Base-by-base conservation (phyloP, 2,797 vertebrate species). In the Synaphobranchus kaupii region DNA sequence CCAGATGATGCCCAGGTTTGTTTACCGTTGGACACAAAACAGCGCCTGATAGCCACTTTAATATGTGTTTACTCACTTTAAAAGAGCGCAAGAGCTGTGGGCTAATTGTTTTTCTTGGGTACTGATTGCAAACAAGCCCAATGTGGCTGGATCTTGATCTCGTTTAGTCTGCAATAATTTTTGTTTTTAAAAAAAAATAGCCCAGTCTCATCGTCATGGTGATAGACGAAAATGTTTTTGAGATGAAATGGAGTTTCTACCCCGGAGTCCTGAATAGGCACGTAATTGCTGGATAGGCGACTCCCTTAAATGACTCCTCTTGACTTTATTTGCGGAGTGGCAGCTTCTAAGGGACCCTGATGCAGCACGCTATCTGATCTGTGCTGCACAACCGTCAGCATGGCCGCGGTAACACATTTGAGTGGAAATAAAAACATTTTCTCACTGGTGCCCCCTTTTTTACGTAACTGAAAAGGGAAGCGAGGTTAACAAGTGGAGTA, bases 41-140 rank as follows among this genome's bases (percentile, higher is more conserved):
- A 1, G 47, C 76, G 90, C 93, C 90, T 90, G 86, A 87, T 28
- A 83, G 89, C 91, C 92, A 87, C 92, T 91, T 92, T 88, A 90
- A 87, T 87, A 88, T 88, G 88, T 88, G 92, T 87, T 82, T 88
- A 88, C 90, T 90, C 91, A 89, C 90, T 93, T 92, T 84, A 92
- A 93, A 91, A 93, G 91, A 86, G 56, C 90, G 90, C 88, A 88
- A 93, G 89, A 84, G 89, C 91, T 90, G 82, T 89, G 85, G 88
- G 89, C 83, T 94, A 93, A 94, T 94, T 93, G 92, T 94, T 92
- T 93, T 90, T 91, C 93, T 89, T 87, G 91, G 91, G 91, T 91
- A 90, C 88, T 92, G 90, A 92, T 92, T 92, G 90, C 91, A 93
- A 93, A 94, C 92, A 92, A 91, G 89, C 90, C 90, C 89, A 90